Evolutionary conservation across 2,888 invertebrate genomes (phyloP).

Genomic region (Homarus gammarus): DNA sequence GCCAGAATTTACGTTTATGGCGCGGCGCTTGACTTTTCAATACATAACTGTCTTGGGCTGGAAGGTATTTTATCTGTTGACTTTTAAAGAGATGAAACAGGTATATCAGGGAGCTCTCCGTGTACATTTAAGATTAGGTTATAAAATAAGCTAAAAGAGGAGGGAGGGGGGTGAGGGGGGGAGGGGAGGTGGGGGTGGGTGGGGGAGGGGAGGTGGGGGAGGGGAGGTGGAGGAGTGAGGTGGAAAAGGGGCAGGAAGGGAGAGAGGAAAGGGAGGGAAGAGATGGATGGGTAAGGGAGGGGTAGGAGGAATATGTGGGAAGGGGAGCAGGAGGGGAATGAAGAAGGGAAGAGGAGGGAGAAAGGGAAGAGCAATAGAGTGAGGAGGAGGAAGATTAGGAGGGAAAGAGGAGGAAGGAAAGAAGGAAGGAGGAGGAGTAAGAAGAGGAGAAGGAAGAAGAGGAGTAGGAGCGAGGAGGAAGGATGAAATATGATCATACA

Average conservation of each 20-base stretch:
- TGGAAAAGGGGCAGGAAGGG: not conserved
- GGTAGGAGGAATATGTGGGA: not conserved
- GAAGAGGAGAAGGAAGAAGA: not conserved
- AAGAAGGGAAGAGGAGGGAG: not conserved
- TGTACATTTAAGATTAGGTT: conserved; percentile 7
- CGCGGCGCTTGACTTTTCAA: conserved; percentile 1
- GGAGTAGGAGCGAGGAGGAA: not conserved
- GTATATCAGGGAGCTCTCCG: not conserved
- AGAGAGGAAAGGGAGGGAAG: not conserved
- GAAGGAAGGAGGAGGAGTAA: not conserved
- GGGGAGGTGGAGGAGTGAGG: not conserved
- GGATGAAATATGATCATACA: not conserved
- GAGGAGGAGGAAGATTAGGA: not conserved
- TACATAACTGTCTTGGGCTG: not conserved
- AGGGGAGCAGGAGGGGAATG: not conserved
- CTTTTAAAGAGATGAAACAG: conserved; percentile 3
- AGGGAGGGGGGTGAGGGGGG: not conserved
- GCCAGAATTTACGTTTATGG: not conserved
- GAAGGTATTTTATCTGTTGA: conserved; percentile 11
- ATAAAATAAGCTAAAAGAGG: not conserved
- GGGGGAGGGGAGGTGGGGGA: not conserved
- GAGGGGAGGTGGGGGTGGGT: not conserved
- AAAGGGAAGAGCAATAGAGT: not conserved
- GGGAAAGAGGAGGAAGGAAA: not conserved
- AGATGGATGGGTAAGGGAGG: not conserved